Conservation (phyloP, 2,888 invertebrate species). For the Drosophila anceps region DNA sequence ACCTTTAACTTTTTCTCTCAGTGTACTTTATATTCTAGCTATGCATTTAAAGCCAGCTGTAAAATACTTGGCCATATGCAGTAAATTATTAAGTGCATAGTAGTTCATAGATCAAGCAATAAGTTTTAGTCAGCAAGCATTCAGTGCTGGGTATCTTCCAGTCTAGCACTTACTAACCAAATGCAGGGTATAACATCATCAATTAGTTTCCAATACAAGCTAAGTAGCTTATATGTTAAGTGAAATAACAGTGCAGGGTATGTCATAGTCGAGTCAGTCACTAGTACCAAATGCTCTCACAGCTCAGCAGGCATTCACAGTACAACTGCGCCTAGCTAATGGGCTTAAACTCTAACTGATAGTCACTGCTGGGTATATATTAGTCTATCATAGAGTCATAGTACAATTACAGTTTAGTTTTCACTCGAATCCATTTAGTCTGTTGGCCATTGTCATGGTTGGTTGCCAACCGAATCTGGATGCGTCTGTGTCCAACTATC, state of each 20-base stretch:
- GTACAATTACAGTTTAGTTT: constrained; percentile 14
- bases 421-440: constrained; percentile 14
- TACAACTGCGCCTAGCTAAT: neutral
- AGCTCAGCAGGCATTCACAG: neutral
- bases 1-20: neutral
- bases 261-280: neutral
- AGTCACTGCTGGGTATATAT: neutral
- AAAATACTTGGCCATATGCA: no score
- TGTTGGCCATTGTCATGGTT: constrained; percentile 58
- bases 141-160: constrained; percentile 1
- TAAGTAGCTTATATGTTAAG: no score
- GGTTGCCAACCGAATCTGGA: constrained; percentile 47
- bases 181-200: no score
- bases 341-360: neutral
- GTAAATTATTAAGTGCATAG: no score
- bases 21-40: neutral
- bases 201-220: no score
- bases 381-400: neutral
- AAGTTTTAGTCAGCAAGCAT: neutral
- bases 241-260: neutral
- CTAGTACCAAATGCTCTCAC: neutral
- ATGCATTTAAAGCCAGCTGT: neutral
- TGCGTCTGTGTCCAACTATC: constrained; percentile 44
- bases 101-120: no score
- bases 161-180: neutral